phyloP scores from a whole-genome alignment of 2,888 invertebrate genomes.

The Clostera curtula region DNA sequence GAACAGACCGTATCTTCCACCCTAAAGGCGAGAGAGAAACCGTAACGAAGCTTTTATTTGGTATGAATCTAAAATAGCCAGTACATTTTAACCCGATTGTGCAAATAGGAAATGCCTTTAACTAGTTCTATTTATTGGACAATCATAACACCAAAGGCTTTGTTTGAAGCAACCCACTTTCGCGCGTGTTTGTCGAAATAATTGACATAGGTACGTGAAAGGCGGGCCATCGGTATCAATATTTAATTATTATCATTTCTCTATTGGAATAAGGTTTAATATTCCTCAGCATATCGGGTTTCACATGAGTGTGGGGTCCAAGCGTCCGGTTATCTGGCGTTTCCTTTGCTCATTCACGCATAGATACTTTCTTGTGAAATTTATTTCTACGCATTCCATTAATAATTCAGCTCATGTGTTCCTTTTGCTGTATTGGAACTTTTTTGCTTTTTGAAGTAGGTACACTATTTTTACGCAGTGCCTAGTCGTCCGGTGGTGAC shows the following conservation, averaged over 20 bases:
- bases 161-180: constrained; percentile 40
- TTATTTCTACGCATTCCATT: too few relatives aligned
- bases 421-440: too few relatives aligned
- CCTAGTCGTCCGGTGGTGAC: too few relatives aligned
- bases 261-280: constrained; percentile 19
- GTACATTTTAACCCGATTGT: constrained; percentile 5
- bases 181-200: constrained; percentile 45
- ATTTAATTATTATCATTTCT: constrained; percentile 19
- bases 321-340: constrained; percentile 27
- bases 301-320: constrained; percentile 20
- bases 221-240: constrained; percentile 31
- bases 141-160: constrained; percentile 26
- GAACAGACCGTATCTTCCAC: too few relatives aligned
- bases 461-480: too few relatives aligned
- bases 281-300: constrained; percentile 16
- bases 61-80: constrained; percentile 12
- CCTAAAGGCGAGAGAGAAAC: too few relatives aligned
- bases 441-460: too few relatives aligned
- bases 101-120: constrained; percentile 12
- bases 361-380: too few relatives aligned
- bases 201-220: constrained; percentile 49
- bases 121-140: constrained; percentile 23
- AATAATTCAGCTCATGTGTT: too few relatives aligned
- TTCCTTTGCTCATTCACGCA: constrained; percentile 32
- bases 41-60: too few relatives aligned